Base-by-base conservation (phyloP, 2,888 invertebrate species). In the Lomographa bimaculata region DNA sequence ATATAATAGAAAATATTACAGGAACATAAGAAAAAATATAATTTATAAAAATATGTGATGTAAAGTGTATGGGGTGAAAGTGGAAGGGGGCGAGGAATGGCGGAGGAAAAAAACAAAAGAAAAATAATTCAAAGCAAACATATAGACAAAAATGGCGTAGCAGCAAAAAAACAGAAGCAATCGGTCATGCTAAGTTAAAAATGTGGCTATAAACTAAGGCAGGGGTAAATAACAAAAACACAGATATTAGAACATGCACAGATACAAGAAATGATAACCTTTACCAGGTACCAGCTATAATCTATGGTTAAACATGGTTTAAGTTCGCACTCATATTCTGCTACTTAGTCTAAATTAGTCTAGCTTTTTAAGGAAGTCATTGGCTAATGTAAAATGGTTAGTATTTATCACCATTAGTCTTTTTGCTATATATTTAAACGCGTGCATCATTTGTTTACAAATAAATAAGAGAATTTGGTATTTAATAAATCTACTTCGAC, bases 61-160 rank as follows among this genome's bases (percentile, higher is more conserved):
- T n/a, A n/a, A n/a, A n/a, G n/a, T n/a, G n/a, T n/a, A 25, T 35
- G 14, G n/a, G n/a, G n/a, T 12, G 26, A 5, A 23, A 18, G 10
- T 12, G 14, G 45, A 35, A 14, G 39, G 30, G 44, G 47, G 50
- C 23, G 34, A 48, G 61, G 57, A 50, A 57, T n/a, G 42, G 27
- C 21, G 36, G 36, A 58, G 61, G 51, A 66, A 54, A 65, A 66
- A 60, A 68, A 72, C 74, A 71, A 71, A 74, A 77, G 69, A 69
- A 65, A 76, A 67, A 75, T 70, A 76, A 74, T 76, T 84, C 79
- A 84, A 87, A 89, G 86, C 86, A 79, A 19, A 85, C 82, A 81
- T 75, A 79, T 81, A 74, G 77, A 75, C 67, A 71, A 68, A n/a
- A 64, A 72, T 62, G 70, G 81, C 77, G 63, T 63, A 64, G 82